These are phyloP conservation scores for Acrocera orbiculus DNA, from an alignment of 2,888 invertebrate genomes.

Conservation along the genomic window DNA sequence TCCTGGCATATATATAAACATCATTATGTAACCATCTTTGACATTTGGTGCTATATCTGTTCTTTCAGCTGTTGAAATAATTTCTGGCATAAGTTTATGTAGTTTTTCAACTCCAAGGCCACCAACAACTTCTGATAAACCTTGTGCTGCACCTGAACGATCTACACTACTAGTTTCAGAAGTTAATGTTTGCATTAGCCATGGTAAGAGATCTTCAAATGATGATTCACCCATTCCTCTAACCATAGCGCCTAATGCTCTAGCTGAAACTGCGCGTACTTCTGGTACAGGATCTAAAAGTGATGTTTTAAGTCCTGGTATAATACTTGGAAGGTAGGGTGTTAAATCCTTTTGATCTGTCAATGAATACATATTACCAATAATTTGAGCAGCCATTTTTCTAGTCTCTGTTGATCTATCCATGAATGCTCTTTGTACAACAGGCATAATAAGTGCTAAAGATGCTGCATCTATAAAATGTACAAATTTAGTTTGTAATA, in stretches of 20 bases:
- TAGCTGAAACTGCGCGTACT: slow-evolving; percentile 86
- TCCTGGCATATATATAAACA: slow-evolving; percentile 98
- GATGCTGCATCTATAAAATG: slow-evolving; percentile 99
- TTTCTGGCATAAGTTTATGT: slow-evolving; percentile 92
- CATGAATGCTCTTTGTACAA: slow-evolving; percentile 92
- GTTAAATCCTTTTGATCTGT: slow-evolving; percentile 97
- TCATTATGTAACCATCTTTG: slow-evolving; percentile 99
- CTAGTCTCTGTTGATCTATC: slow-evolving; percentile 95
- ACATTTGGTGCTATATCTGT: slow-evolving; percentile 91
- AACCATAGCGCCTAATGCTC: slow-evolving; percentile 95
- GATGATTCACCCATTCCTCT: slow-evolving; percentile 91
- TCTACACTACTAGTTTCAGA: slow-evolving; percentile 92
- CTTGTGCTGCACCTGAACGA: slow-evolving; percentile 89
- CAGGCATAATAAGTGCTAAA: slow-evolving; percentile 96
- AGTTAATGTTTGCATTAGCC: slow-evolving; percentile 95
- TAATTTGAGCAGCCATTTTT: slow-evolving; percentile 98
- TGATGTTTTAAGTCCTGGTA: slow-evolving; percentile 90
- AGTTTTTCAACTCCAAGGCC: slow-evolving; percentile 90
- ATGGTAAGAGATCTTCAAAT: slow-evolving; percentile 90
- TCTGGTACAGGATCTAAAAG: slow-evolving; percentile 96
- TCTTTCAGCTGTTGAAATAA: slow-evolving; percentile 83
- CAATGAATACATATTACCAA: slow-evolving; percentile 98
- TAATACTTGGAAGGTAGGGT: slow-evolving; percentile 89
- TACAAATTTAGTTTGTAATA: slow-evolving; percentile 92
- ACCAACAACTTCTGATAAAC: slow-evolving; percentile 93